A percentile compares a stretch with the other conserved stretches of the same genome.
These are phyloP conservation scores for Menidia beryllina DNA, from an alignment of 2,113 vertebrate genomes.

Conservation along the genomic window DNA sequence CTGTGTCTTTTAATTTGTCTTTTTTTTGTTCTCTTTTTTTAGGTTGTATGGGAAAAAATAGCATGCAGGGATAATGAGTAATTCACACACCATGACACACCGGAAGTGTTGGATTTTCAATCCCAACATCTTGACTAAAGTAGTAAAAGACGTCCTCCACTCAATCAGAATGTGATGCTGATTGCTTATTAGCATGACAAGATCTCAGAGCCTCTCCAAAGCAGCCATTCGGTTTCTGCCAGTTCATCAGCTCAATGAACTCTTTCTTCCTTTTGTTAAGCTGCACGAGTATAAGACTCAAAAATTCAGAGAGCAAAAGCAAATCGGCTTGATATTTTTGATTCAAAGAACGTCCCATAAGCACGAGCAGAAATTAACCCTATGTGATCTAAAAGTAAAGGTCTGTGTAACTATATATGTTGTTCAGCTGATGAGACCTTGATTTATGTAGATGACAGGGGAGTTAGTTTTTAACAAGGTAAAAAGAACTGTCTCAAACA, in stretches of 20 bases:
- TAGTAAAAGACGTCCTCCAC: conserved; percentile 62
- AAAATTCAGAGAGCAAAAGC: conserved; percentile 20
- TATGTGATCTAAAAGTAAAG: not conserved
- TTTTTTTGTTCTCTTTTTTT: conserved; percentile 9
- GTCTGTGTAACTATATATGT: not conserved
- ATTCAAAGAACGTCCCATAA: conserved; percentile 4
- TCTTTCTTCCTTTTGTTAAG: conserved; percentile 17
- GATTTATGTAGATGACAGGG: not conserved
- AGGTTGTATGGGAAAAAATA: conserved; percentile 24
- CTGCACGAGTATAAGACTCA: conserved; percentile 23
- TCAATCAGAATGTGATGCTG: conserved; percentile 69
- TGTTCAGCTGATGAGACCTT: not conserved
- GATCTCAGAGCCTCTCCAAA: conserved; percentile 47
- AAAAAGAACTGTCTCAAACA: not conserved
- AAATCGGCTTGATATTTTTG: conserved; percentile 19
- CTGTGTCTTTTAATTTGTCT: conserved; percentile 7
- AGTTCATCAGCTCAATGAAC: conserved; percentile 41
- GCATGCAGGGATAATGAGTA: conserved; percentile 52
- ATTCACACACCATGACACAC: conserved; percentile 56
- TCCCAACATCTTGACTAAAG: conserved; percentile 52
- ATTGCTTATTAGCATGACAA: conserved; percentile 75
- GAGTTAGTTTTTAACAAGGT: not conserved
- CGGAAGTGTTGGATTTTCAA: conserved; percentile 60
- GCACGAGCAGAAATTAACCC: not conserved
- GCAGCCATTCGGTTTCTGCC: conserved; percentile 50